Conservation (phyloP, 2,113 vertebrate species). For the Zingel zingel region DNA sequence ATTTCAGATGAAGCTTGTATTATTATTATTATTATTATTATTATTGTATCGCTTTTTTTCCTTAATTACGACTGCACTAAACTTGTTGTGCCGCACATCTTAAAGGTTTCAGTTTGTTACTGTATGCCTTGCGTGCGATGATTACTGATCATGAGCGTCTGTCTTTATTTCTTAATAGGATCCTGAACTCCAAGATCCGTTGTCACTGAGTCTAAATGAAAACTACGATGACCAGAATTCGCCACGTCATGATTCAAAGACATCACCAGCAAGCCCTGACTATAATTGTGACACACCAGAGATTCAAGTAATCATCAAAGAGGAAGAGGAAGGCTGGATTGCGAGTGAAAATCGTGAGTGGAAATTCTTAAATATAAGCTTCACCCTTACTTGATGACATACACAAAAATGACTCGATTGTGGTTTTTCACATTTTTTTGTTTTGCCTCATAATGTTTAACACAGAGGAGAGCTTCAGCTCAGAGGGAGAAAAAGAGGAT, state of each 20-base stretch:
- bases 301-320: slow-evolving; percentile 68
- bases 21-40: neutral
- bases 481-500: slow-evolving; percentile 41
- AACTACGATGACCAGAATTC: slow-evolving; percentile 41
- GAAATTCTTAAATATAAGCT: slow-evolving; percentile 25
- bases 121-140: neutral
- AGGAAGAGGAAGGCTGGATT: slow-evolving; percentile 72
- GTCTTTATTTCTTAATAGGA: slow-evolving; percentile 49
- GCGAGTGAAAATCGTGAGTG: slow-evolving; percentile 74
- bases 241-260: slow-evolving; percentile 15
- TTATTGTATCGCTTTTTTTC: neutral
- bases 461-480: slow-evolving; percentile 48
- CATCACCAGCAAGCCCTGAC: slow-evolving; percentile 24
- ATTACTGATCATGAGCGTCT: neutral
- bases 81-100: neutral
- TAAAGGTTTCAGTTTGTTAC: neutral
- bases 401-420: neutral
- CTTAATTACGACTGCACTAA: neutral
- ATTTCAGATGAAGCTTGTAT: neutral
- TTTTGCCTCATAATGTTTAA: slow-evolving; percentile 19
- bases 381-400: neutral
- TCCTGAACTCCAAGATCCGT: slow-evolving; percentile 63
- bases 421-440: neutral
- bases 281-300: slow-evolving; percentile 55
- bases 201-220: slow-evolving; percentile 58